These are phyloP conservation scores for Platynereis dumerilii DNA, from an alignment of 2,888 invertebrate genomes.

Conservation along the genomic window DNA sequence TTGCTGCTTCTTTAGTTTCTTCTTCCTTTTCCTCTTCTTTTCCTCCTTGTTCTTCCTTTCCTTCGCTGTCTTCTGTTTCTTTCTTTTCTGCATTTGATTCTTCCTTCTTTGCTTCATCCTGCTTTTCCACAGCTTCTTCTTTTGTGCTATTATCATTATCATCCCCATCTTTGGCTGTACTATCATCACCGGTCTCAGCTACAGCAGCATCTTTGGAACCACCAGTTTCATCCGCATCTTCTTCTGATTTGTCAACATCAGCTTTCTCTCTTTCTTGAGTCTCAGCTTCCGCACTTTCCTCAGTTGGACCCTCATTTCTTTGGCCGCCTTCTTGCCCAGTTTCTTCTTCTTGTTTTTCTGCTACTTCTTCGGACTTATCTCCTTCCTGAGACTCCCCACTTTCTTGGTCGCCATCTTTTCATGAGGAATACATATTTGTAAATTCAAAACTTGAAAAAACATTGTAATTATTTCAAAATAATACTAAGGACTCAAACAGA, in stretches of 20 bases:
- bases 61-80: conserved; percentile 1
- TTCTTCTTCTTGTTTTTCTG: too few species aligned
- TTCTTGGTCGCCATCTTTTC: too few species aligned
- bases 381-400: too few species aligned
- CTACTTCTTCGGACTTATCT: too few species aligned
- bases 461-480: too few species aligned
- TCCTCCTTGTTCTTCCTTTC: background rate
- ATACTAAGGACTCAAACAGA: too few species aligned
- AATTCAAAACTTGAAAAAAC: too few species aligned
- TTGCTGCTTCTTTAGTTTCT: background rate
- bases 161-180: background rate
- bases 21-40: background rate
- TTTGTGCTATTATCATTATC: background rate
- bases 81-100: background rate
- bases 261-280: too few species aligned
- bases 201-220: background rate
- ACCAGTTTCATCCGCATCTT: background rate
- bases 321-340: too few species aligned
- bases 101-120: background rate
- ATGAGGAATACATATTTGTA: too few species aligned
- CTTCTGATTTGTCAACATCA: background rate
- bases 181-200: background rate
- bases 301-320: too few species aligned
- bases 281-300: too few species aligned
- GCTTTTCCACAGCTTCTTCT: background rate